Conservation (phyloP, 2,797 vertebrate species). For the Mormyrus hasselquistii region DNA sequence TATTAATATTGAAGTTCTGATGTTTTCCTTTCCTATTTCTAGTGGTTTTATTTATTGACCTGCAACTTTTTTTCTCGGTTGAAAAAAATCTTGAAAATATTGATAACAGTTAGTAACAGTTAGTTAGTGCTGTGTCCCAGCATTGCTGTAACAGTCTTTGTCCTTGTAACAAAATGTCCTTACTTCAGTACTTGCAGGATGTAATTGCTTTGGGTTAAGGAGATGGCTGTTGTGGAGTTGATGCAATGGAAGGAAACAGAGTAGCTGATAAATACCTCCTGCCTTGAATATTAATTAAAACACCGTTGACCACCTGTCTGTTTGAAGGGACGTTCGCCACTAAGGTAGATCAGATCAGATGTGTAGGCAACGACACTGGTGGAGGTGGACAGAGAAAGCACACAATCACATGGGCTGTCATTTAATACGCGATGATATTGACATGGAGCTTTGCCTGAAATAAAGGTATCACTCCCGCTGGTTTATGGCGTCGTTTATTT, state of each 20-base stretch:
- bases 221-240: conserved; percentile 28
- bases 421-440: background rate
- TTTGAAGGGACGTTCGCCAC: conserved; percentile 16
- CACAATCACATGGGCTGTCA: background rate
- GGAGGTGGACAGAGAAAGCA: background rate
- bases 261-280: conserved; percentile 25
- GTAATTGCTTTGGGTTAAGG: conserved; percentile 24
- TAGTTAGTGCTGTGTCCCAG: background rate
- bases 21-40: background rate
- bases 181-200: background rate
- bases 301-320: conserved; percentile 33
- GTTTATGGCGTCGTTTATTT: background rate
- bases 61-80: background rate
- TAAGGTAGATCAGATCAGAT: background rate
- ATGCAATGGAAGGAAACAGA: conserved; percentile 34
- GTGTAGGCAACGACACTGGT: background rate
- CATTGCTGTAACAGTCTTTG: background rate
- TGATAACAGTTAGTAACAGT: background rate
- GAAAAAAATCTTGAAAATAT: background rate
- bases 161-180: conserved; percentile 1
- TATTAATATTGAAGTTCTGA: background rate
- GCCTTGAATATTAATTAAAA: conserved; percentile 41
- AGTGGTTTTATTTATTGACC: background rate
- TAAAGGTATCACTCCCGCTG: background rate
- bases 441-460: background rate